Evolutionary conservation across 2,888 invertebrate species (phyloP).

Genomic region (Drosophila seclusa): DNA sequence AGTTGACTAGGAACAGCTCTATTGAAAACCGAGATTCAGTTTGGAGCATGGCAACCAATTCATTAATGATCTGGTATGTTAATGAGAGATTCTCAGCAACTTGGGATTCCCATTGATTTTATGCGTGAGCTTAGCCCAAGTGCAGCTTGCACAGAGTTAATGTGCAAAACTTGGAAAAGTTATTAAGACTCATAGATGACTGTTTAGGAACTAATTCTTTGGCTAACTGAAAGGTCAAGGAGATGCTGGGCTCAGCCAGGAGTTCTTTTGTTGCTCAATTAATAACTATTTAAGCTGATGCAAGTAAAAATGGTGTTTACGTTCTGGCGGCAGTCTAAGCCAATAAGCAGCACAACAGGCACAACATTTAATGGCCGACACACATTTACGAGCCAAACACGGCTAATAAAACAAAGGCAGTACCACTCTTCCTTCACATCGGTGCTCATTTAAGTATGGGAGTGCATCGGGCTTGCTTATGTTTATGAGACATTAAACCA

Average conservation of each 20-base stretch:
- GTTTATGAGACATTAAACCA: conserved; percentile 49
- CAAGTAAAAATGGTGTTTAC: conserved; percentile 31
- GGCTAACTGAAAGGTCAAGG: neutral
- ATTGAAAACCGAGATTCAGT: too few species aligned
- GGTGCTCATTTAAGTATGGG: neutral
- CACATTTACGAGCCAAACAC: conserved; percentile 16
- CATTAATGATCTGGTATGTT: too few species aligned
- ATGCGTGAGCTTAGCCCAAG: neutral
- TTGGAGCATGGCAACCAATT: too few species aligned
- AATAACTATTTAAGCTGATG: conserved; percentile 32
- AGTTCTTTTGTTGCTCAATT: conserved; percentile 2
- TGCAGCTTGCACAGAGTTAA: neutral
- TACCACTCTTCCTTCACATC: neutral
- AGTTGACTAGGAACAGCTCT: too few species aligned
- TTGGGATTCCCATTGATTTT: neutral
- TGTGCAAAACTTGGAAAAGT: neutral
- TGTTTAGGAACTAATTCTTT: neutral
- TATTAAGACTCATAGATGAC: neutral
- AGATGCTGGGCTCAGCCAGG: neutral
- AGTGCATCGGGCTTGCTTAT: conserved; percentile 18
- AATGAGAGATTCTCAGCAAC: neutral
- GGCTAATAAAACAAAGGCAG: conserved; percentile 26
- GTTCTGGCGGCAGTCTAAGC: conserved; percentile 19
- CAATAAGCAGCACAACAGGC: neutral
- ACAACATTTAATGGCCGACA: conserved; percentile 33